These are phyloP conservation scores for Ascidia mentula DNA, from an alignment of 23 tunicate genomes.

Conservation along the genomic window DNA sequence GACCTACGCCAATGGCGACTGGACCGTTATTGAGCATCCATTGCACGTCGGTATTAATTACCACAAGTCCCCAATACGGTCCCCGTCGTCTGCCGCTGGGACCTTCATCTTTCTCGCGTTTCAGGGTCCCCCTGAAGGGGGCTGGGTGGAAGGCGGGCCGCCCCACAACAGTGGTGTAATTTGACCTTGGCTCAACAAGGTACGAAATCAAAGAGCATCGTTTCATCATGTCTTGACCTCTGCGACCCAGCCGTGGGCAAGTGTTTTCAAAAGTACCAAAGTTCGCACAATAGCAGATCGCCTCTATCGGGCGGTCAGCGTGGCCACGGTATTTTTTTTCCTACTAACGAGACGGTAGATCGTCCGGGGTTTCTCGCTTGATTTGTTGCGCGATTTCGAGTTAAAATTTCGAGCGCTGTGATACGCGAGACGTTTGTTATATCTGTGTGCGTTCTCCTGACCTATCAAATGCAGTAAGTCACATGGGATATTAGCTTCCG, in stretches of 20 bases:
- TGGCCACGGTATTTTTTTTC: too few species aligned
- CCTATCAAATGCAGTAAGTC: too few species aligned
- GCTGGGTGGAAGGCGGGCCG: too few species aligned
- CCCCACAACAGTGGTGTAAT: neutral
- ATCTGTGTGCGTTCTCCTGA: too few species aligned
- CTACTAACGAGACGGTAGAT: too few species aligned
- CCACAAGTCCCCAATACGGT: neutral
- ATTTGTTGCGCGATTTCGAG: too few species aligned
- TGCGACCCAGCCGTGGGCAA: neutral
- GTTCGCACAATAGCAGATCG: neutral
- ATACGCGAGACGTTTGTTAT: too few species aligned
- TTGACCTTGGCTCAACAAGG: neutral
- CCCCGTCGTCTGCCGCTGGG: too few species aligned
- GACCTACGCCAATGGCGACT: neutral
- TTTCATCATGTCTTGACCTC: neutral
- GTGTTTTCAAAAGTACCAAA: neutral
- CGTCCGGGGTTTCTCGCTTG: too few species aligned
- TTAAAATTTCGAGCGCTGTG: too few species aligned
- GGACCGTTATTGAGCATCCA: neutral
- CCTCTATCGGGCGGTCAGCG: too few species aligned
- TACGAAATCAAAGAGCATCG: neutral
- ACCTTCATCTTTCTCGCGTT: neutral
- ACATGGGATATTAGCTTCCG: too few species aligned
- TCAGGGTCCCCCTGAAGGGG: neutral
- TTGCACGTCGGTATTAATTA: neutral